Conservation (phyloP, 2,113 vertebrate genomes). For the Laticauda laticaudata region DNA sequence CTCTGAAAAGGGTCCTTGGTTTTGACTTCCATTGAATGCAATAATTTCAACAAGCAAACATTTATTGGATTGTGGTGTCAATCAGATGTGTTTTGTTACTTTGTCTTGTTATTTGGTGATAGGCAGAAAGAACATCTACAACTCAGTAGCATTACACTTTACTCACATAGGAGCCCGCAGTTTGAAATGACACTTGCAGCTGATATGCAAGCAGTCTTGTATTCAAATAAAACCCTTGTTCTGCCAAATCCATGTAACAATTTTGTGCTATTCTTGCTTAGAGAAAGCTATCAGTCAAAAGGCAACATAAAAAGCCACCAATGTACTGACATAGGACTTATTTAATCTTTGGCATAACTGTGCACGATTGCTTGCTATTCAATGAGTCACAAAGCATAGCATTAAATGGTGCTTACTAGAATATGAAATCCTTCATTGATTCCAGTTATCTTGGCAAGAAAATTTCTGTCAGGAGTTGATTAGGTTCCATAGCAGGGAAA, state of each 20-base stretch:
- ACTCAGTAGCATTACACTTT: background rate
- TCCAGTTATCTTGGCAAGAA: constrained; percentile 50
- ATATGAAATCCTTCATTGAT: constrained; percentile 49
- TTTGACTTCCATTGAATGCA: background rate
- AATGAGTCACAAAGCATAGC: constrained; percentile 53
- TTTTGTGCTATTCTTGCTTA: constrained; percentile 38
- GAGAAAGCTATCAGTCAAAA: constrained; percentile 45
- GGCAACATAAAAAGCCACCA: constrained; percentile 50
- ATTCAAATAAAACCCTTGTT: background rate
- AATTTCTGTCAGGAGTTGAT: constrained; percentile 49
- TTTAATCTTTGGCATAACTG: constrained; percentile 57
- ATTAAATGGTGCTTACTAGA: constrained; percentile 57
- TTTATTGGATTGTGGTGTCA: background rate
- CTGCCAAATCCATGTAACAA: constrained; percentile 42
- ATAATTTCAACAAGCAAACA: background rate
- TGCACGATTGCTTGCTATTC: constrained; percentile 54
- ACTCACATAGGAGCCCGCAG: background rate
- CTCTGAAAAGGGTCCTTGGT: background rate
- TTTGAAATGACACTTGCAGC: background rate
- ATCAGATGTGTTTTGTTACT: background rate
- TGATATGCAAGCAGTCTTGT: background rate
- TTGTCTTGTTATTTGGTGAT: background rate
- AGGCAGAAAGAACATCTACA: background rate
- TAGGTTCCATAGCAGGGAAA: constrained; percentile 45
- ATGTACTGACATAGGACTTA: constrained; percentile 52